Conservation (phyloP, 2,888 invertebrate species). For the Megastigmus dorsalis region DNA sequence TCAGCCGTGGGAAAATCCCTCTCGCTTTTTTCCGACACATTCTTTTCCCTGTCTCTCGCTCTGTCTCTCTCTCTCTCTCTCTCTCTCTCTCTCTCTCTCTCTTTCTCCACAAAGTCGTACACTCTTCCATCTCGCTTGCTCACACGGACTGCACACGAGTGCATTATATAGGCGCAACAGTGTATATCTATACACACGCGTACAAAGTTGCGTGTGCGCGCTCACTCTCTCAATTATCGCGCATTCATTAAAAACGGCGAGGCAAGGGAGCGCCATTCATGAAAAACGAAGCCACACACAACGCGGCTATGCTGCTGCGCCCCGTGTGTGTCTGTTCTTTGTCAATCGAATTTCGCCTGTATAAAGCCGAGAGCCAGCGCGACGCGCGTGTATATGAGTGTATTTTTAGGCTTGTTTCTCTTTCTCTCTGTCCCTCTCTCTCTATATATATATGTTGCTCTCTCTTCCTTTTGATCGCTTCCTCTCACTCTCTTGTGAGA, state of each 20-base stretch:
- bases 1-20: constrained; percentile 39
- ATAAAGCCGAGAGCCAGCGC: background rate
- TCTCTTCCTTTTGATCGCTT: background rate
- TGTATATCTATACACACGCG: too few relatives aligned
- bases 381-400: too few relatives aligned
- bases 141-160: background rate
- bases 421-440: constrained; percentile 5
- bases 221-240: constrained; percentile 26
- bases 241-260: constrained; percentile 38
- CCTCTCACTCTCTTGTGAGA: background rate
- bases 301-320: too few relatives aligned
- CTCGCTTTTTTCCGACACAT: constrained; percentile 10
- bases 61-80: background rate
- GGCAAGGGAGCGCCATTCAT: constrained; percentile 41
- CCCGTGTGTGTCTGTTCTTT: constrained; percentile 12
- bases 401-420: constrained; percentile 27
- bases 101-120: background rate
- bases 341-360: constrained; percentile 20
- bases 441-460: background rate
- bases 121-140: background rate
- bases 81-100: background rate
- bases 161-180: background rate
- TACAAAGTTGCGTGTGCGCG: background rate
- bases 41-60: background rate
- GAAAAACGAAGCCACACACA: constrained; percentile 35